Evolutionary conservation across 1,140 invertebrate species (phyloP).

Genomic region (Platorchestia sp.): DNA sequence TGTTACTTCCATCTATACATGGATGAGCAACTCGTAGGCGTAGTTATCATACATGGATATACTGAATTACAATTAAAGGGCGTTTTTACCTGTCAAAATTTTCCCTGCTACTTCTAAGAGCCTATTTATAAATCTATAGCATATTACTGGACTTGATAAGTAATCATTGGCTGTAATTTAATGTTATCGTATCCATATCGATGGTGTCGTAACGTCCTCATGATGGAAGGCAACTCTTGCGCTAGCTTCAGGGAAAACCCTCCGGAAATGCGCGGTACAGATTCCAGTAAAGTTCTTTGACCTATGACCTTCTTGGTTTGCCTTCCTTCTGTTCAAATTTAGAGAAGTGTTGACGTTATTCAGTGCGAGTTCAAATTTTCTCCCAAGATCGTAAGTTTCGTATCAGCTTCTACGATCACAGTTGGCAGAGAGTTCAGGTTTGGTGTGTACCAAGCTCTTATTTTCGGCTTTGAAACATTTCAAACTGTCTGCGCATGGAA

Average conservation of each 20-base stretch:
- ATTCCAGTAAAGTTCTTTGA: background rate
- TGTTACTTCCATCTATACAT: background rate
- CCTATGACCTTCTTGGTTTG: too few relatives aligned
- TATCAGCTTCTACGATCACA: too few relatives aligned
- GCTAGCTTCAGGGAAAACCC: background rate
- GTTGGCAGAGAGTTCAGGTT: too few relatives aligned
- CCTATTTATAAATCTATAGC: background rate
- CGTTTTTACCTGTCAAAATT: background rate
- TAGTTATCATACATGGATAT: background rate
- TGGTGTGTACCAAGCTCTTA: too few relatives aligned
- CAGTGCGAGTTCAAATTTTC: too few relatives aligned
- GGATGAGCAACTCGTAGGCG: background rate
- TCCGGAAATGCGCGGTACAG: background rate
- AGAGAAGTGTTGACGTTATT: too few relatives aligned
- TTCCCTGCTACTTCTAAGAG: background rate
- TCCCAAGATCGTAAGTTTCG: too few relatives aligned
- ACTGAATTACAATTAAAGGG: background rate
- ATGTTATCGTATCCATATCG: background rate
- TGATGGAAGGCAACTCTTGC: background rate
- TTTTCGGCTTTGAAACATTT: too few relatives aligned
- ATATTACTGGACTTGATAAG: background rate
- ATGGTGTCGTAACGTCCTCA: background rate
- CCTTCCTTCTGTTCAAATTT: too few relatives aligned
- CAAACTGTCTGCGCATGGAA: too few relatives aligned
- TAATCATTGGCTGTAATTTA: background rate